Base-by-base conservation (phyloP, 2,113 vertebrate genomes). In the Phalacrocorax brasilianus region DNA sequence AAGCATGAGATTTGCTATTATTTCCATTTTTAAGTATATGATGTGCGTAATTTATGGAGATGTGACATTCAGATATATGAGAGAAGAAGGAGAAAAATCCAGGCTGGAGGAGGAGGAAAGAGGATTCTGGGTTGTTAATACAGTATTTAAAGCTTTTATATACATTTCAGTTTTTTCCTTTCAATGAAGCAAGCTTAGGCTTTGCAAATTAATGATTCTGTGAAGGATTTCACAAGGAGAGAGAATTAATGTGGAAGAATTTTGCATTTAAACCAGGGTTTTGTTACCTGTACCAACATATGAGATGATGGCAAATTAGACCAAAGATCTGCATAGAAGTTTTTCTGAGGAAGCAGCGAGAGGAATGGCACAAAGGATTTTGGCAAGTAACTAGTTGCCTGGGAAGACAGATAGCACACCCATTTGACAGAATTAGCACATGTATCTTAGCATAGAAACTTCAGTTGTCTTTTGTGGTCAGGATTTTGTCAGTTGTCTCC, bases 401-500 rank as follows among this genome's bases (percentile, higher is more conserved):
- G 58, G 45, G 38, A 93, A 94, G 62, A 87, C 40, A 73, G 33
- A 88, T 13, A 92, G 49, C 32, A 78, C 42, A 95, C 66, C 62
- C 56, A 44, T 77, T 65, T 70, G 91, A 89, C 66, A 70, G 71
- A 94, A 89, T 89, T 61, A 72, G 53, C 9, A 58, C 12, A 22
- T 6, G 7, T 45, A 68, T 62, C 35, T 85, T 38, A 91, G 62
- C 18, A 17, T 1, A 76, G 70, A 81, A 82, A 91, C 11, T 85
- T 81, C 7, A 6, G 44, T n/a, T 93, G 40, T 18, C 42, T 85
- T 89, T 78, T 30, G 22, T 55, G 42, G 58, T 28, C 68, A 73
- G 23, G 42, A 66, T 96, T 85, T 94, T 96, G 78, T 59, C 88
- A 83, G 24, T 53, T 93, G 61, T 45, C 55, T 83, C 85, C n/a